A percentile compares a stretch with the other conserved stretches of the same genome.
These are phyloP conservation scores for Drosophila paracracens DNA, from an alignment of 2,888 invertebrate species.

Conservation along the genomic window DNA sequence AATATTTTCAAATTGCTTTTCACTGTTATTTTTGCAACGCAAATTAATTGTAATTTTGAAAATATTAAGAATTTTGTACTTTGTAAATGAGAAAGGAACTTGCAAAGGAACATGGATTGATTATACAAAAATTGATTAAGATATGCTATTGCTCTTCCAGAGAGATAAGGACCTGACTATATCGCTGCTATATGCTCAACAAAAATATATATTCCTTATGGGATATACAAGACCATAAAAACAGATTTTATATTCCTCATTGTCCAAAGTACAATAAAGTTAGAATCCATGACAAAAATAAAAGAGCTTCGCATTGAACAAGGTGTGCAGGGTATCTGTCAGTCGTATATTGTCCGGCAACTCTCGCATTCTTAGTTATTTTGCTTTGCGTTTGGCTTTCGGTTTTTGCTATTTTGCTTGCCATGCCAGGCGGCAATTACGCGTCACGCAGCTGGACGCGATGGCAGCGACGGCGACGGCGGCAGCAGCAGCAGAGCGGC, in stretches of 20 bases:
- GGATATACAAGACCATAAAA: not conserved
- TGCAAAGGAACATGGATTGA: not conserved
- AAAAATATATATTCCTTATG: not conserved
- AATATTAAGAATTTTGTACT: not conserved
- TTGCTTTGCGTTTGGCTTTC: constrained; percentile 25
- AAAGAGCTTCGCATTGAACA: not conserved
- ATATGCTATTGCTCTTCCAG: no score
- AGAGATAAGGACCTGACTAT: not conserved
- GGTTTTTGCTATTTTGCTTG: constrained; percentile 39
- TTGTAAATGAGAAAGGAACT: not conserved
- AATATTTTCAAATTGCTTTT: not conserved
- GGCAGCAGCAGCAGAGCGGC: constrained; percentile 13
- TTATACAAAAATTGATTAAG: not conserved
- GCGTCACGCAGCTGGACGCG: constrained; percentile 75
- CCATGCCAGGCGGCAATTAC: constrained; percentile 64
- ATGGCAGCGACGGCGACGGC: not conserved
- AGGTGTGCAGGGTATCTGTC: constrained; percentile 4
- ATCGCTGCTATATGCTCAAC: not conserved
- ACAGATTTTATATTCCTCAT: not conserved
- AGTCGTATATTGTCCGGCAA: no score
- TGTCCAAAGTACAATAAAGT: not conserved
- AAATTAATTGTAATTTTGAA: not conserved
- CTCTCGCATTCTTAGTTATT: not conserved
- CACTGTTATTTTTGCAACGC: not conserved
- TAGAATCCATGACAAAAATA: not conserved